These are phyloP conservation scores for Alaudala cheleensis DNA, from an alignment of 2,113 vertebrate species.

Conservation along the genomic window DNA sequence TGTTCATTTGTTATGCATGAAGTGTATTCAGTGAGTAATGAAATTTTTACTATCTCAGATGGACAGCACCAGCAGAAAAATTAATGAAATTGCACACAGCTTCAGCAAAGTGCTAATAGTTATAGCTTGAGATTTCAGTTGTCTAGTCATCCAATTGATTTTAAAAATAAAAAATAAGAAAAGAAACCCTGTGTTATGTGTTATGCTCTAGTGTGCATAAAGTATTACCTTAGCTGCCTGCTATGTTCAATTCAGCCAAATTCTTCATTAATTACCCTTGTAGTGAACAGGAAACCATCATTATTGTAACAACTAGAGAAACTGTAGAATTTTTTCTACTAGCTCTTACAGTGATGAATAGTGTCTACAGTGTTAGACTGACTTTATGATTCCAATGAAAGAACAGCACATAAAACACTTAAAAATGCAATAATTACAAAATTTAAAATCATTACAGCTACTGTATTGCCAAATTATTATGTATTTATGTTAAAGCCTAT, in stretches of 20 bases:
- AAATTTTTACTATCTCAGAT: constrained; percentile 30
- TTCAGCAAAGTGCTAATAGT: constrained; percentile 15
- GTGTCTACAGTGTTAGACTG: neutral
- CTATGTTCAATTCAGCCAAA: constrained; percentile 48
- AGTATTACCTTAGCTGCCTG: constrained; percentile 55
- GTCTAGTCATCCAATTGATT: constrained; percentile 19
- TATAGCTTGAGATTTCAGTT: constrained; percentile 41
- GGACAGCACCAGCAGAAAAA: neutral
- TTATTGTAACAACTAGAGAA: constrained; percentile 40
- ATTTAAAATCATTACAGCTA: neutral
- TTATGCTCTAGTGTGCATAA: constrained; percentile 8
- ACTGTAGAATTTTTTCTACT: neutral
- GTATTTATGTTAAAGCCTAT: neutral
- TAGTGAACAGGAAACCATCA: constrained; percentile 41
- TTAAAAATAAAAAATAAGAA: constrained; percentile 37
- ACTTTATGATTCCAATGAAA: neutral
- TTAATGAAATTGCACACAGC: neutral
- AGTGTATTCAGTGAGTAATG: constrained; percentile 1
- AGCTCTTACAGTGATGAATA: neutral
- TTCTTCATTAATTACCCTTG: constrained; percentile 61
- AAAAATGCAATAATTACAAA: neutral
- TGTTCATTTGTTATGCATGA: neutral
- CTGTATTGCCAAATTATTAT: neutral
- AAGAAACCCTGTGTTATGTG: neutral
- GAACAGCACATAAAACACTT: neutral